Conservation (phyloP, 1,140 invertebrate species). For the Drosophila teissieri region DNA sequence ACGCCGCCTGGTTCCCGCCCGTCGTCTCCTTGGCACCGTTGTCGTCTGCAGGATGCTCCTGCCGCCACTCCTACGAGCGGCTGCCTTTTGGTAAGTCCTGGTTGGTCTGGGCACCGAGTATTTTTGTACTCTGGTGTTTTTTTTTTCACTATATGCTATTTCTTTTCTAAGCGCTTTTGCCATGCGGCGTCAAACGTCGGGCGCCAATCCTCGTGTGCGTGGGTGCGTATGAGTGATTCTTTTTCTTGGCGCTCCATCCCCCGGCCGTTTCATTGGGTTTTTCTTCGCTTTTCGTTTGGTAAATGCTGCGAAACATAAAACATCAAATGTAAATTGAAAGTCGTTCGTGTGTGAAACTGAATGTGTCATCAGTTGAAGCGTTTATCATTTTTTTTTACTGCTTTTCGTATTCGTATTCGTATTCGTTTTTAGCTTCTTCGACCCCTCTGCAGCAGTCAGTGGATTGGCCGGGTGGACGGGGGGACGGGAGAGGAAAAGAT, state of each 20-base stretch:
- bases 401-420: slow-evolving; percentile 46
- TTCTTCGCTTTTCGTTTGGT: slow-evolving; percentile 55
- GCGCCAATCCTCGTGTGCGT: slow-evolving; percentile 67
- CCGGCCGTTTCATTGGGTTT: slow-evolving; percentile 7
- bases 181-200: slow-evolving; percentile 59
- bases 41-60: slow-evolving; percentile 36
- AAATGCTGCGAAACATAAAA: slow-evolving; percentile 83
- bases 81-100: slow-evolving; percentile 51
- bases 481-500: neutral
- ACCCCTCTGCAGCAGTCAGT: slow-evolving; percentile 2
- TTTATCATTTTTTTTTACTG: slow-evolving; percentile 81
- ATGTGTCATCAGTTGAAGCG: slow-evolving; percentile 83
- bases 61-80: slow-evolving; percentile 13
- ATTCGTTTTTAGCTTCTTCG: slow-evolving; percentile 55
- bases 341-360: slow-evolving; percentile 83
- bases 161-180: slow-evolving; percentile 50
- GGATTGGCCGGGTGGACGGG: neutral
- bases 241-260: slow-evolving; percentile 31
- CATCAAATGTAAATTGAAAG: slow-evolving; percentile 83
- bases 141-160: slow-evolving; percentile 8
- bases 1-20: slow-evolving; percentile 6
- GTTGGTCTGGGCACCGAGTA: slow-evolving; percentile 27
- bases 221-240: slow-evolving; percentile 82
- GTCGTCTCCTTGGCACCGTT: slow-evolving; percentile 68
- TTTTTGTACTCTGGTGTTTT: slow-evolving; percentile 8